Evolutionary conservation across 2,888 invertebrate species (phyloP), one percentile per base, ranked within the genome.

Genomic region (Aspidapion aeneum): DNA sequence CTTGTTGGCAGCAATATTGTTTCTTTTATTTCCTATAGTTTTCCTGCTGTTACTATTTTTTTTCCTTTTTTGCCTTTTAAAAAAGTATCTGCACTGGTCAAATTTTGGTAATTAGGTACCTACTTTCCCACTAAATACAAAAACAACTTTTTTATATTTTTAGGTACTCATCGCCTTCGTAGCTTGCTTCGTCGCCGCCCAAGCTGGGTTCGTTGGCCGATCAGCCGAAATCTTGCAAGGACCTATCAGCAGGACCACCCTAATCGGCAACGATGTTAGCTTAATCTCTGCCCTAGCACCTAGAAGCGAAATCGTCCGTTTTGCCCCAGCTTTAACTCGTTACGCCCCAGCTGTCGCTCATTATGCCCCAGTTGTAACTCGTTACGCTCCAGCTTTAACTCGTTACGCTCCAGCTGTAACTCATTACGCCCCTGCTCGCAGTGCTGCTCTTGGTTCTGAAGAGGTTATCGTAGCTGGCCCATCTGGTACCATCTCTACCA

Each of bases 191-290:
- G 64, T 63, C 7, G 35, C 60, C 12, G 63, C 63, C 22, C 63
- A 62, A 18, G 71, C 69, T 20, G 65, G 65, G 19, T 35, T 67
- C 17, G 63, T 66, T 18, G 63, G 64, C 19, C 64, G 61, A 1
- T 64, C 61, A 12, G 61, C 61, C 5, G 19, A 64, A 21, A 63
- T 65, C 54, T 9, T 74, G 9, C 73, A 74, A 70, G 74, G 74
- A 58, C 74, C 74, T 16, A 74, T 73, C 66, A 71, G 71, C 56
- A 74, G 68, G 55, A 72, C 74, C 48, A 74, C 73, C 21, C 61
- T 74, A 7, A 68, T 74, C n/a, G 74, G 74, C 52, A 72, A 72
- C 20, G 74, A 74, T 57, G 74, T 74, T n/a, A 74, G 74, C 60
- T 68, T 69, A 21, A 74, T 74, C 57, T 71, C 71, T 1, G 70